A percentile compares a stretch with the other conserved stretches of the same genome.
phyloP scores from a whole-genome alignment of 2,888 invertebrate species.

The Trachelus tabidus region DNA sequence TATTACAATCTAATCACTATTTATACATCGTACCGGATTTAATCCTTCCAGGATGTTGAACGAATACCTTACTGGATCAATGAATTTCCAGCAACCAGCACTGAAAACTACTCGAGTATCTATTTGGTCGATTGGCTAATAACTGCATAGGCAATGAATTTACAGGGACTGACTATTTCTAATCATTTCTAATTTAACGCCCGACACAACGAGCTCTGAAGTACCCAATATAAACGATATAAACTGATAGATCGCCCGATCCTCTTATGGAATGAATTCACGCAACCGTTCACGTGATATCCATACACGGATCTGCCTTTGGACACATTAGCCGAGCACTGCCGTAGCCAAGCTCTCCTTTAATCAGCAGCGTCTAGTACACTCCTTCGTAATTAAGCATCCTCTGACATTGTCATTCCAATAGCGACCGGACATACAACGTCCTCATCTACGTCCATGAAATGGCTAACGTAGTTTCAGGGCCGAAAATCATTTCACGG shows the following conservation, averaged over 20 bases:
- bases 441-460: not conserved
- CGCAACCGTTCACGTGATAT: not conserved
- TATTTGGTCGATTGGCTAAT: not conserved
- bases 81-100: not conserved
- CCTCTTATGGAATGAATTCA: no score
- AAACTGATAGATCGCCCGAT: no score
- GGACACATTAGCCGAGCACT: not conserved
- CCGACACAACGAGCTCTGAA: not conserved
- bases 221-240: no score
- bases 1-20: not conserved
- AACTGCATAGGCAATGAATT: not conserved
- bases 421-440: not conserved
- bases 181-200: not conserved
- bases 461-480: not conserved
- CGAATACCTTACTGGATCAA: not conserved
- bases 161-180: not conserved
- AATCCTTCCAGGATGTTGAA: not conserved
- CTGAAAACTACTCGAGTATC: not conserved
- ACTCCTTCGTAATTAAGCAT: not conserved
- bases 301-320: not conserved
- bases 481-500: not conserved
- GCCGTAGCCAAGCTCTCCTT: not conserved
- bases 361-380: not conserved
- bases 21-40: not conserved
- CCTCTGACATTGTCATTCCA: not conserved